Conservation (phyloP, 1,140 invertebrate species). For the Heliothis virescens region DNA sequence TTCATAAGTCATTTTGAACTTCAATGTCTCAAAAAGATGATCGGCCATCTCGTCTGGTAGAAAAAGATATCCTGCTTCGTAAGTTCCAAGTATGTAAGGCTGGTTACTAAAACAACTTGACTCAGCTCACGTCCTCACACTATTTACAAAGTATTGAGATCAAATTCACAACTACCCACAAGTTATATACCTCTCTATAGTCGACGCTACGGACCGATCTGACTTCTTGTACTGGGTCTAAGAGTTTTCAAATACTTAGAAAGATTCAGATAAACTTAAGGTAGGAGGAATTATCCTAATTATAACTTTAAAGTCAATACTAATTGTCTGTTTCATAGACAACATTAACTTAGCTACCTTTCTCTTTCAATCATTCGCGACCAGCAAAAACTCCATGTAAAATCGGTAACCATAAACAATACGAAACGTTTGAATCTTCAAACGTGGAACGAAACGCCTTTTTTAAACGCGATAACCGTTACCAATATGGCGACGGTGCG, state of each 20-base stretch:
- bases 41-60: no score
- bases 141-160: conserved; percentile 46
- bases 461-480: conserved; percentile 47
- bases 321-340: not conserved
- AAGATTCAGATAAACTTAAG: not conserved
- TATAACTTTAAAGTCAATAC: not conserved
- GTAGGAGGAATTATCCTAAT: no score
- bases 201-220: conserved; percentile 1
- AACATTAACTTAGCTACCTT: not conserved
- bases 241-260: not conserved
- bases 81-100: not conserved
- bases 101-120: conserved; percentile 15
- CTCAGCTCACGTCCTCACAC: conserved; percentile 18
- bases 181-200: conserved; percentile 13
- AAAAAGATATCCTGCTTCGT: not conserved
- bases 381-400: not conserved
- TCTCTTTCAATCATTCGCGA: not conserved
- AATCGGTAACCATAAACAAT: conserved; percentile 1
- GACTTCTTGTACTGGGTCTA: not conserved
- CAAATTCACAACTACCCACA: conserved; percentile 35
- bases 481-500: conserved; percentile 77
- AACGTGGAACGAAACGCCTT: conserved; percentile 36
- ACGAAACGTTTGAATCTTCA: conserved; percentile 18
- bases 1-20: no score
- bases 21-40: no score